These are phyloP conservation scores for Chaetogeoica ovagalla DNA, from an alignment of 2,888 invertebrate species.

Conservation along the genomic window DNA sequence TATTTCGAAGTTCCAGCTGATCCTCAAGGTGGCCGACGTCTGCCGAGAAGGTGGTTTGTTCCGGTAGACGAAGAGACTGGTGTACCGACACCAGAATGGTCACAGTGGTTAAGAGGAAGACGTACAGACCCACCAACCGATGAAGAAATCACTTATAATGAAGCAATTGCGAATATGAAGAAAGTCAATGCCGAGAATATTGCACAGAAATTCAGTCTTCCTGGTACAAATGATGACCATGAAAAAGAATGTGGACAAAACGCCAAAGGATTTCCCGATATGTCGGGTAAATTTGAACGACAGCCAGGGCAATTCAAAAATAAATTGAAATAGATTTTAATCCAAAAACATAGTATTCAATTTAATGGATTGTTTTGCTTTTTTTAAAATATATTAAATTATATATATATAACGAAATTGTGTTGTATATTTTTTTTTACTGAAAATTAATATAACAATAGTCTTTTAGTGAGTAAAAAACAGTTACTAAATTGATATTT, in stretches of 20 bases:
- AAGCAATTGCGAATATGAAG: constrained; percentile 72
- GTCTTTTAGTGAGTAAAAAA: no score
- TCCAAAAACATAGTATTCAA: neutral
- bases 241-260: constrained; percentile 54
- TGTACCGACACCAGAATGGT: constrained; percentile 69
- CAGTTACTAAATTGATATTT: no score
- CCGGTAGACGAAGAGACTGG: constrained; percentile 36
- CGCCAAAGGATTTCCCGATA: constrained; percentile 40
- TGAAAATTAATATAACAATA: no score
- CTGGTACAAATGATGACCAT: constrained; percentile 59
- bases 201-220: constrained; percentile 63
- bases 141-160: constrained; percentile 73
- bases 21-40: constrained; percentile 67
- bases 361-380: neutral
- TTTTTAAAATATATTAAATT: neutral
- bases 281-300: constrained; percentile 37
- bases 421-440: no score
- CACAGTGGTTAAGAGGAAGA: constrained; percentile 77
- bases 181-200: constrained; percentile 74
- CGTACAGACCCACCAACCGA: constrained; percentile 70
- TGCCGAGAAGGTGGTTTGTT: constrained; percentile 59
- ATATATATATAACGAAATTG: no score
- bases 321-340: constrained; percentile 10
- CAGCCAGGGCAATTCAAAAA: constrained; percentile 34
- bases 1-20: constrained; percentile 78